Base-by-base conservation (phyloP, 2,113 vertebrate genomes). In the Macaca nemestrina region DNA sequence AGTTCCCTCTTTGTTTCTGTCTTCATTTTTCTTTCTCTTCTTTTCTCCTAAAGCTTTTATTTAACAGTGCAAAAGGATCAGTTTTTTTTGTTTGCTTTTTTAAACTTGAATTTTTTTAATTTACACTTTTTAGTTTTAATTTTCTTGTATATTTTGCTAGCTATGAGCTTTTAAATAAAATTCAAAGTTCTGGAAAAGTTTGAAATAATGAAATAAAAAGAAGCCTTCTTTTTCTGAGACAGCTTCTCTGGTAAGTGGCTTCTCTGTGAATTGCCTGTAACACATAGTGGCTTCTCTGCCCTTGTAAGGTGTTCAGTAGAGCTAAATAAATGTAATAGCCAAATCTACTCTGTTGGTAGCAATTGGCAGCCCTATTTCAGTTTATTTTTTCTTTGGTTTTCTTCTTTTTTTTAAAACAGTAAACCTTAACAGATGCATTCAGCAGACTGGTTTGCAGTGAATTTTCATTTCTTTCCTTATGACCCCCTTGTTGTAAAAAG, bases 101-200 rank as follows among this genome's bases (percentile, higher is more conserved):
- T 98, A 98, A 99, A 99, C 99, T 99, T 99, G 99, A 99, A 99
- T 99, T 99, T 99, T 99, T 99, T 99, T 97, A 83, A 88, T 98
- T 99, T 98, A 98, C 95, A 98, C 96, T 98, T 98, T 98, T 99
- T 98, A 98, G 99, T 99, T 99, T 98, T 98, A 96, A 98, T 98
- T 99, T 99, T 99, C 98, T 99, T 97, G 99, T 99, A 99, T 99
- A 99, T 99, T 99, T 99, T 99, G 99, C 99, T 99, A 99, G 99
- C 99, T 99, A 98, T 99, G 99, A 99, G 99, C 98, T 98, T 99
- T 98, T 97, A 98, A 99, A 99, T 99, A 99, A 99, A 99, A 99
- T 99, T 99, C 97, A 93, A 97, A 98, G 97, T 97, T 97, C 86
- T 94, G 97, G 98, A 98, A 99, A 99, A 99, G 95, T 98, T 93